Percentiles rank a stretch among this genome's conserved stretches.
phyloP scores from a whole-genome alignment of 2,797 vertebrate species.

The Bucorvus abyssinicus region DNA sequence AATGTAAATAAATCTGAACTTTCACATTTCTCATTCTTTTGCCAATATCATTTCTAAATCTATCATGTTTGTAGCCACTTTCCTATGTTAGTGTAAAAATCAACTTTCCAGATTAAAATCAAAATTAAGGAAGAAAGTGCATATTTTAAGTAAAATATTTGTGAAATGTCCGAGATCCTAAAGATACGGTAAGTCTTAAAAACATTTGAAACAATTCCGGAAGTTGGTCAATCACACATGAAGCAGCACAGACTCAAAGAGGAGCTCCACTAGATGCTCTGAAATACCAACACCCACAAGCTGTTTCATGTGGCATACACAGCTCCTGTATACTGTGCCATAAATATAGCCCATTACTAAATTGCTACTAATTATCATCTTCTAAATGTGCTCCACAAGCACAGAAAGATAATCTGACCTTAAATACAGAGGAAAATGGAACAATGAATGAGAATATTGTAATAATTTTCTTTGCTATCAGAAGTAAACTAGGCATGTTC shows the following conservation, averaged over 20 bases:
- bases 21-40: not conserved
- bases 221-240: not conserved
- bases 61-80: not conserved
- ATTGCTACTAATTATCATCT: not conserved
- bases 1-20: not conserved
- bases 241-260: not conserved
- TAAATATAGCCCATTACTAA: not conserved
- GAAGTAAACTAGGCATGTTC: not conserved
- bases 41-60: not conserved
- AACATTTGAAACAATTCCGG: not conserved
- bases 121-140: not conserved
- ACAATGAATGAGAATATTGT: not conserved
- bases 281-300: not conserved
- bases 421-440: not conserved
- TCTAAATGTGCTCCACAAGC: not conserved
- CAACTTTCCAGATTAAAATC: not conserved
- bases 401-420: not conserved
- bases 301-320: not conserved
- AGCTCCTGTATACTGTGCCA: not conserved
- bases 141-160: not conserved
- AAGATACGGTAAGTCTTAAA: not conserved
- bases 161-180: too few species aligned
- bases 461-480: not conserved
- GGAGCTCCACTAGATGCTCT: not conserved
- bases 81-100: not conserved